These are phyloP conservation scores for Misgurnus anguillicaudatus DNA, from an alignment of 2,113 vertebrate genomes.

Conservation along the genomic window DNA sequence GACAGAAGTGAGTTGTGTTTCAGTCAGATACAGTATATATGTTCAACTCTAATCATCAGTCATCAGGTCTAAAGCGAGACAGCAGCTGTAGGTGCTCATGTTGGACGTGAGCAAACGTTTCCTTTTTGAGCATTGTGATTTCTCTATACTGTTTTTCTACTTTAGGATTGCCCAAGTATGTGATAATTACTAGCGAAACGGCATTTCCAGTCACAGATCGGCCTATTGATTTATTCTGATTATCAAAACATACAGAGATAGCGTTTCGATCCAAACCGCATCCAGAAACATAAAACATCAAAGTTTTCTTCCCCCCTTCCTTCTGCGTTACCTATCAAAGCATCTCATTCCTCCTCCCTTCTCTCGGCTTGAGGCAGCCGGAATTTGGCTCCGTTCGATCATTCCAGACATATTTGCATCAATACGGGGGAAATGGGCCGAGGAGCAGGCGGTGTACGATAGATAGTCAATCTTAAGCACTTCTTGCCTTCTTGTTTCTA, in stretches of 20 bases:
- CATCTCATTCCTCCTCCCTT: background rate
- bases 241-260: conserved; percentile 32
- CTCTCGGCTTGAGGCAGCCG: conserved; percentile 7
- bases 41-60: no score
- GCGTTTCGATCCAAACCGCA: conserved; percentile 22
- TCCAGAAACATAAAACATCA: conserved; percentile 23
- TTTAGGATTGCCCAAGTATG: conserved; percentile 48
- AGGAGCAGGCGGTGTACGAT: background rate
- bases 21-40: no score
- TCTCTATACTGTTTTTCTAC: background rate
- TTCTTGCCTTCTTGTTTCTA: conserved; percentile 22
- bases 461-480: conserved; percentile 19
- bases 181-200: conserved; percentile 35
- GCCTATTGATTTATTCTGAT: conserved; percentile 53
- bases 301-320: conserved; percentile 15
- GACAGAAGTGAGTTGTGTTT: no score
- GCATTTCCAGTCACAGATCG: conserved; percentile 46
- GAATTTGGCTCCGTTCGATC: conserved; percentile 3
- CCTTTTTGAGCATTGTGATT: no score
- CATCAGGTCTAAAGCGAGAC: no score
- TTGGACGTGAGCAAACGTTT: no score
- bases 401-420: conserved; percentile 18
- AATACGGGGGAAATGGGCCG: conserved; percentile 3
- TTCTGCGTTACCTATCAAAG: conserved; percentile 9
- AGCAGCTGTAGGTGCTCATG: no score